phyloP scores from a whole-genome alignment of 2,888 invertebrate species.

The Pycnomerus fuliginosus region DNA sequence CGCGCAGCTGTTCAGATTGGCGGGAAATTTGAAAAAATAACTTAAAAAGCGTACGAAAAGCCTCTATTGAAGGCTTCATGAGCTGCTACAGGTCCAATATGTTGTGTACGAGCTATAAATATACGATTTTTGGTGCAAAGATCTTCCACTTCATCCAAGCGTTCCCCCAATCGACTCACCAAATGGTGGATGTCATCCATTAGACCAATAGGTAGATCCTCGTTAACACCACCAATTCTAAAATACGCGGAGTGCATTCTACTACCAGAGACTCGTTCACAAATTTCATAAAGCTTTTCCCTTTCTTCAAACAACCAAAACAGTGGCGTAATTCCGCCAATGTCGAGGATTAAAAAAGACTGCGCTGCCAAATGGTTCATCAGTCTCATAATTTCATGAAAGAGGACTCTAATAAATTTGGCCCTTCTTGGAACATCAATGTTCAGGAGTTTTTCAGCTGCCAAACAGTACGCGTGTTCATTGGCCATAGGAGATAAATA shows the following conservation, averaged over 20 bases:
- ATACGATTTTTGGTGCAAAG: slow-evolving; percentile 74
- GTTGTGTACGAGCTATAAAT: slow-evolving; percentile 69
- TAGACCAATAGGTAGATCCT: slow-evolving; percentile 72
- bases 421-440: slow-evolving; percentile 75
- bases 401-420: slow-evolving; percentile 71
- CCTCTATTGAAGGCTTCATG: slow-evolving; percentile 69
- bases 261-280: slow-evolving; percentile 79
- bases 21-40: background rate
- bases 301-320: slow-evolving; percentile 92
- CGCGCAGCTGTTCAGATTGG: background rate
- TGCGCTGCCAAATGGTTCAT: slow-evolving; percentile 79
- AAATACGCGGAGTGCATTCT: slow-evolving; percentile 82
- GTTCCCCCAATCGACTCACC: slow-evolving; percentile 64
- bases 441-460: slow-evolving; percentile 80
- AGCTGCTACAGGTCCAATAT: slow-evolving; percentile 70
- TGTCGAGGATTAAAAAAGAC: slow-evolving; percentile 70
- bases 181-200: slow-evolving; percentile 79
- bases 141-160: slow-evolving; percentile 85
- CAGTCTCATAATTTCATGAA: slow-evolving; percentile 71
- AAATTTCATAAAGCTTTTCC: slow-evolving; percentile 83
- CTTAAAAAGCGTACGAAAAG: slow-evolving; percentile 35
- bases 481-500: slow-evolving; percentile 84
- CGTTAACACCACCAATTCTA: slow-evolving; percentile 77
- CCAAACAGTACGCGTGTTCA: slow-evolving; percentile 75
- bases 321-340: slow-evolving; percentile 85